Evolutionary conservation across 2,113 vertebrate species (phyloP), one percentile per base, ranked within the genome.

Genomic region (Archilochus colubris): DNA sequence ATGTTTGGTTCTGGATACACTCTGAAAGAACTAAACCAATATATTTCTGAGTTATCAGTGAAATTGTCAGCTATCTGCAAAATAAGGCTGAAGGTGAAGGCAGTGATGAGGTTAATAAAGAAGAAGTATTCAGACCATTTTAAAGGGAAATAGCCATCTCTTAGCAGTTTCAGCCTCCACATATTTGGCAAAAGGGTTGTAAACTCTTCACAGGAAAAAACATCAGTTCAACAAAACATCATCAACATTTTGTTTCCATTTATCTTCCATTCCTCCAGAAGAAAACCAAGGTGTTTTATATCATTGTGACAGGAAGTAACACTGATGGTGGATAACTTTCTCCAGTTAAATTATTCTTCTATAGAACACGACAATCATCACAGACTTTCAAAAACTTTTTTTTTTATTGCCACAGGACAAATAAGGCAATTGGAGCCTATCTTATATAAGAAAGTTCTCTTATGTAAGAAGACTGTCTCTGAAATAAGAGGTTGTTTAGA

Each of bases 391-490:
- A 22, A 53, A 28, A 24, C 23, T 63, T 61, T 6, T 80, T 21
- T 22, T 46, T 20, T 78, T 46, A 63, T 0, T 0, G 4, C 0
- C 14, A 18, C 3, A 8, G 10, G 6, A 57, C 24, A 2, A 8
- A 61, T 0, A 2, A 7, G 5, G 3, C 17, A 64, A 15, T 4
- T 66, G 12, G 22, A 73, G 40, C 53, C 5, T n/a, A 5, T 46
- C 25, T 61, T 57, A 36, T 4, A 12, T 40, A 12, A 40, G 40
- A 40, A 13, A 40, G 40, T 40, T 40, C 40, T 40, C 40, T 40
- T 40, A 40, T 40, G 12, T 40, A 40, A 13, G 40, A 40, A 40
- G 40, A 40, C 9, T 68, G 4, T 10, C 22, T 40, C 40, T 40
- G 5, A 40, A 40, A 40, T 40, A 40, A 40, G 12, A 12, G 40